Evolutionary conservation across 2,797 vertebrate genomes (phyloP).

Genomic region (Bucorvus abyssinicus): DNA sequence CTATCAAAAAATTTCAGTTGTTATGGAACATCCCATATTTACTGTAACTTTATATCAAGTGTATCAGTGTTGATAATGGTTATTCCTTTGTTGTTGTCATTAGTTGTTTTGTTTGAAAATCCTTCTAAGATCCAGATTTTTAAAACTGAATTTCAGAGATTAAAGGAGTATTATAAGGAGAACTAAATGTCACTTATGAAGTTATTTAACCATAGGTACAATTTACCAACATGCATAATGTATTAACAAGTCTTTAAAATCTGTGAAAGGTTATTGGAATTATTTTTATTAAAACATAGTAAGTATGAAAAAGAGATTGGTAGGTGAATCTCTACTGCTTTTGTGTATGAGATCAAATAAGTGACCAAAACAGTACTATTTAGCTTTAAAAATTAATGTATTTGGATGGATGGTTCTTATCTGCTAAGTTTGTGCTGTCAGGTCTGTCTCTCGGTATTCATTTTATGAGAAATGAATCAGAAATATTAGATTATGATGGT

Average conservation of each 20-base stretch:
- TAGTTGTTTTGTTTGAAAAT: neutral
- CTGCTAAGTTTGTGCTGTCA: neutral
- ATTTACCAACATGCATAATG: neutral
- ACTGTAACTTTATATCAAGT: neutral
- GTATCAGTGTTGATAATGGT: neutral
- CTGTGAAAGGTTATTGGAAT: neutral
- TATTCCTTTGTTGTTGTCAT: neutral
- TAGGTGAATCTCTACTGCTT: neutral
- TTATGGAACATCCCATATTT: neutral
- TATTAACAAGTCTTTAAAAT: neutral
- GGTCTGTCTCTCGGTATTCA: neutral
- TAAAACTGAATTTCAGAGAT: neutral
- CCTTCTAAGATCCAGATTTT: neutral
- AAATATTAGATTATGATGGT: conserved; percentile 3
- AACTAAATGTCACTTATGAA: neutral
- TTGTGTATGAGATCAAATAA: neutral
- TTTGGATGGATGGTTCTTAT: neutral
- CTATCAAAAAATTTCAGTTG: neutral
- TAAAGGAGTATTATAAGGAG: neutral
- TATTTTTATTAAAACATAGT: neutral
- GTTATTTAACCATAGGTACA: neutral
- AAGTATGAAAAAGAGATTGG: neutral
- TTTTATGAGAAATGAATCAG: conserved; percentile 23
- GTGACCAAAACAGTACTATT: neutral
- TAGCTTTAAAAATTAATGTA: neutral